These are phyloP conservation scores for Argyresthia goedartella DNA, from an alignment of 2,888 invertebrate species.

Conservation along the genomic window DNA sequence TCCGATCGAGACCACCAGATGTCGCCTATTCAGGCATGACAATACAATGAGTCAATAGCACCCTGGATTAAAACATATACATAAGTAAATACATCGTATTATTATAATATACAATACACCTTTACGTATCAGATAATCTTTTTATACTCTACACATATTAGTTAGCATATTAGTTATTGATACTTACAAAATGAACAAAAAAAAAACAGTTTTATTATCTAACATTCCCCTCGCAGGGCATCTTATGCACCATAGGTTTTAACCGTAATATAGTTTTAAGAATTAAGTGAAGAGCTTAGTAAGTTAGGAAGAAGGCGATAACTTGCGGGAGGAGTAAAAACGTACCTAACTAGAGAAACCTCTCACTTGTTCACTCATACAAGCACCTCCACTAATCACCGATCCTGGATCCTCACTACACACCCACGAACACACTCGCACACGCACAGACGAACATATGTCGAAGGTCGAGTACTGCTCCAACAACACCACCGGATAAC, in stretches of 20 bases:
- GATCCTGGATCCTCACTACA: too few relatives aligned
- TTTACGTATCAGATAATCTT: constrained; percentile 12
- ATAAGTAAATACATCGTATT: constrained; percentile 9
- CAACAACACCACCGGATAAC: too few relatives aligned
- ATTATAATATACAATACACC: constrained; percentile 1
- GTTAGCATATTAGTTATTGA: constrained; percentile 21
- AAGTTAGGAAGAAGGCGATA: constrained; percentile 18
- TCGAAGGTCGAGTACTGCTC: too few relatives aligned
- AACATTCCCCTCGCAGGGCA: constrained; percentile 40
- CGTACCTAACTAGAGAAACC: constrained; percentile 18
- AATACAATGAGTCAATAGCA: constrained; percentile 31
- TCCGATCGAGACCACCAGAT: not conserved
- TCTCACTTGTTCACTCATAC: too few relatives aligned
- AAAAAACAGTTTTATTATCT: constrained; percentile 24
- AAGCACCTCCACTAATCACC: too few relatives aligned
- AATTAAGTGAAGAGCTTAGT: constrained; percentile 18
- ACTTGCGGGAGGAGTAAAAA: constrained; percentile 28
- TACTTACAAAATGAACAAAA: constrained; percentile 22
- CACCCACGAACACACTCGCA: too few relatives aligned
- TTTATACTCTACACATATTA: constrained; percentile 18
- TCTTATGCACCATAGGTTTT: constrained; percentile 48
- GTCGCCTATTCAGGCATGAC: not conserved
- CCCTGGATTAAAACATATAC: constrained; percentile 33
- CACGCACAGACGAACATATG: too few relatives aligned
- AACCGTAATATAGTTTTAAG: constrained; percentile 26